Base-by-base conservation (phyloP, 2,888 invertebrate genomes). In the Vannuccia rotundouncinata region DNA sequence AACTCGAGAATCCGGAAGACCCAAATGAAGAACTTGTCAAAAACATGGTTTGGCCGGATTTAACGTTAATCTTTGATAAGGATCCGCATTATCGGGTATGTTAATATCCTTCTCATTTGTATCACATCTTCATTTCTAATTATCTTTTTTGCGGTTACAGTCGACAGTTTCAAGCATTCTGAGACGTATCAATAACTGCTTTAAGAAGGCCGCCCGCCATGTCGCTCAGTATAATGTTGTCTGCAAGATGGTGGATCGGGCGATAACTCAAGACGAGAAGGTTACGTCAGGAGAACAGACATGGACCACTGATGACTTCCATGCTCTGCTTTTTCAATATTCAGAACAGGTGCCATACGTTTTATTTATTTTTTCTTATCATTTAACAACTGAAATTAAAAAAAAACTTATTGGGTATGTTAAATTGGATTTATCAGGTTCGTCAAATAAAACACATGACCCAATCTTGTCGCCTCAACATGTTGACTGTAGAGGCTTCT, bases 281-380 rank as follows among this genome's bases (percentile, higher is more conserved):
- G 85, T 83, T 17, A 85, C 86, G 1, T 85, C 86, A 85, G 82
- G 83, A 13, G 83, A 84, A 79, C 84, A 84, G 78, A 82, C 83
- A 45, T 87, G 87, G 87, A 83, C 85, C 2, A 86, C 87, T 59
- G 87, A 88, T n/a, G 86, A 87, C 77, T 87, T 87, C 81, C 86
- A 85, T 45, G 85, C 86, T 78, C 85, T 87, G 0, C 84, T 87
- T 22, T 82, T 84, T 1, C 83, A 85, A 13, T 85, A 86, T 80
- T 84, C 86, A 25, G 86, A 86, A 80, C 86, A 87, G 85, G 87
- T 87, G 81, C 45, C n/a, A n/a, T n/a, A n/a, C n/a, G n/a, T n/a
- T n/a, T n/a, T n/a, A n/a, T n/a, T n/a, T n/a, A n/a, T n/a, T n/a
- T n/a, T n/a, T n/a, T n/a, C n/a, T n/a, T n/a, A n/a, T n/a, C n/a